Conservation (phyloP, 2,113 vertebrate genomes). For the Xenopus tropicalis region DNA sequence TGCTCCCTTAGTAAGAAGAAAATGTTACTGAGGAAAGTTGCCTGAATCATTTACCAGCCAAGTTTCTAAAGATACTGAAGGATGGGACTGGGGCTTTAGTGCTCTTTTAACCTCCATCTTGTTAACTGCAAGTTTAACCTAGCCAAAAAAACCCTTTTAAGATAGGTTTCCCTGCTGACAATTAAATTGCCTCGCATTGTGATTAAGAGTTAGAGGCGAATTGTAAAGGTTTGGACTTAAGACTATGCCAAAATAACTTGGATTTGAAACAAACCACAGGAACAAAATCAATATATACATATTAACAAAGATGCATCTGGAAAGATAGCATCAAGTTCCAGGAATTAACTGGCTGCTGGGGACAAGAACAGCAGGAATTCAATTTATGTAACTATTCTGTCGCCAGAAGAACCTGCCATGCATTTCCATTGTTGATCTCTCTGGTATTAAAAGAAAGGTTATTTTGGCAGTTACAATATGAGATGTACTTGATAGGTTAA, state of each 20-base stretch:
- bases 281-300: constrained; percentile 32
- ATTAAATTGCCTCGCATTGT: constrained; percentile 16
- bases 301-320: constrained; percentile 27
- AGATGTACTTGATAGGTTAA: too few species aligned
- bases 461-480: too few species aligned
- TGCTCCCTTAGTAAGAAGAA: too few species aligned
- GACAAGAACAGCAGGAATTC: background rate
- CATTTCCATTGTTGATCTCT: background rate
- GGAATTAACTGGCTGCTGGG: constrained; percentile 4
- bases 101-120: background rate
- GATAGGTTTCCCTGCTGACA: background rate
- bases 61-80: too few species aligned
- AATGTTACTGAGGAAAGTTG: too few species aligned
- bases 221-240: constrained; percentile 6
- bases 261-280: constrained; percentile 3
- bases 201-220: constrained; percentile 27
- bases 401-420: background rate
- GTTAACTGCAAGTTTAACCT: constrained; percentile 4
- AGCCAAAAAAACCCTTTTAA: too few species aligned
- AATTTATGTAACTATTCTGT: too few species aligned
- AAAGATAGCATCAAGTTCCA: constrained; percentile 10
- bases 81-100: too few species aligned
- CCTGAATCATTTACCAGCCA: too few species aligned
- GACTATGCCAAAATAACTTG: constrained; percentile 37
- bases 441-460: background rate